A percentile compares a stretch with the other conserved stretches of the same genome.
phyloP scores from a whole-genome alignment of 2,888 invertebrate genomes.

The Troides oblongomaculatus region DNA sequence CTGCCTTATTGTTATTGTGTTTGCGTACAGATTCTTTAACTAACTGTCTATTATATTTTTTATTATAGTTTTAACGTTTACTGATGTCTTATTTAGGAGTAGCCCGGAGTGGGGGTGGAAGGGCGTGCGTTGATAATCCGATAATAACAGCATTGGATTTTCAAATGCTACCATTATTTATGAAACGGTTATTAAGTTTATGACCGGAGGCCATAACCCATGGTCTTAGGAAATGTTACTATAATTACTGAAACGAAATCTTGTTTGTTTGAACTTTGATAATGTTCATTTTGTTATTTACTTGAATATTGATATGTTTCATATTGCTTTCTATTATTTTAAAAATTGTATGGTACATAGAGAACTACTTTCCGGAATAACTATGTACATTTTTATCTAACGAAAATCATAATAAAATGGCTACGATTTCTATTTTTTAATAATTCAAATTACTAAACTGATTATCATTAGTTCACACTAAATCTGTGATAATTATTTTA shows the following conservation, averaged over 20 bases:
- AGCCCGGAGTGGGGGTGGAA: constrained; percentile 32
- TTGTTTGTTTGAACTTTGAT: no score
- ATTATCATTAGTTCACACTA: no score
- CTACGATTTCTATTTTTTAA: no score
- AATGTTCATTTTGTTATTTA: no score
- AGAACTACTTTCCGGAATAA: no score
- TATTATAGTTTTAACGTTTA: not conserved
- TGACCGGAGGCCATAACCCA: constrained; percentile 8
- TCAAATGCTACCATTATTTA: constrained; percentile 31
- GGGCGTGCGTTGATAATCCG: constrained; percentile 46
- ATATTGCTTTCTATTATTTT: no score
- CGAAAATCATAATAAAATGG: no score
- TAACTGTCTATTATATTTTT: not conserved
- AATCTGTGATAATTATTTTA: no score
- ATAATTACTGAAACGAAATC: not conserved
- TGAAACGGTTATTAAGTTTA: constrained; percentile 22
- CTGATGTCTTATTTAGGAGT: constrained; percentile 51
- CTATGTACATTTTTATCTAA: no score
- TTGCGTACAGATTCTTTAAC: not conserved
- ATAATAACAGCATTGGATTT: constrained; percentile 39
- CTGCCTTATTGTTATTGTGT: not conserved
- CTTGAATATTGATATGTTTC: no score
- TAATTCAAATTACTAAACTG: no score
- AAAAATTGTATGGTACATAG: no score
- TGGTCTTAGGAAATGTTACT: not conserved